phyloP scores from a whole-genome alignment of 2,888 invertebrate genomes.

The Euzetes globulus region DNA sequence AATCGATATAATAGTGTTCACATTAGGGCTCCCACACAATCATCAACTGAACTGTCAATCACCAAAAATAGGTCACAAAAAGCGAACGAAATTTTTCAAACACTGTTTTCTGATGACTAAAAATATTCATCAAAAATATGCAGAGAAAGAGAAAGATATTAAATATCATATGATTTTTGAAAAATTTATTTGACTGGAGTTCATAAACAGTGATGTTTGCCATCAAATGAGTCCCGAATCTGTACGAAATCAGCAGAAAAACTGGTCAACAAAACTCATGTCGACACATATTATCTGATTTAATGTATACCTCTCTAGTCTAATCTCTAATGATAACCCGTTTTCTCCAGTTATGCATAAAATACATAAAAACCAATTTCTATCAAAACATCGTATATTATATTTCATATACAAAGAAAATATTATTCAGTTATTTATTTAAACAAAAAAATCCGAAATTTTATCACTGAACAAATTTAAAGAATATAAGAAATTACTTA shows the following conservation, averaged over 20 bases:
- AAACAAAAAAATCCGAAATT: too few species aligned
- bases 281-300: background rate
- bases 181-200: too few species aligned
- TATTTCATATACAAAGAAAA: background rate
- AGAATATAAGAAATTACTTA: background rate
- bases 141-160: background rate
- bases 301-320: background rate
- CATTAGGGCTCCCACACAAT: background rate
- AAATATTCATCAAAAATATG: background rate
- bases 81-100: background rate
- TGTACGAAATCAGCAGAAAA: background rate
- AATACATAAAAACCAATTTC: background rate
- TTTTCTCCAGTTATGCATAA: background rate
- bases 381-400: background rate
- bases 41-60: background rate
- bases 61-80: conserved; percentile 14
- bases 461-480: too few species aligned
- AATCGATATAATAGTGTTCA: background rate
- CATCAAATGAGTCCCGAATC: background rate
- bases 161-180: background rate
- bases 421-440: too few species aligned
- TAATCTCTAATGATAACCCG: background rate
- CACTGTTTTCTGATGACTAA: background rate
- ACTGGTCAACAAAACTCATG: background rate
- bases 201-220: too few species aligned